Evolutionary conservation across 2,888 invertebrate genomes (phyloP).

Genomic region (Gisinianus flammeolus): DNA sequence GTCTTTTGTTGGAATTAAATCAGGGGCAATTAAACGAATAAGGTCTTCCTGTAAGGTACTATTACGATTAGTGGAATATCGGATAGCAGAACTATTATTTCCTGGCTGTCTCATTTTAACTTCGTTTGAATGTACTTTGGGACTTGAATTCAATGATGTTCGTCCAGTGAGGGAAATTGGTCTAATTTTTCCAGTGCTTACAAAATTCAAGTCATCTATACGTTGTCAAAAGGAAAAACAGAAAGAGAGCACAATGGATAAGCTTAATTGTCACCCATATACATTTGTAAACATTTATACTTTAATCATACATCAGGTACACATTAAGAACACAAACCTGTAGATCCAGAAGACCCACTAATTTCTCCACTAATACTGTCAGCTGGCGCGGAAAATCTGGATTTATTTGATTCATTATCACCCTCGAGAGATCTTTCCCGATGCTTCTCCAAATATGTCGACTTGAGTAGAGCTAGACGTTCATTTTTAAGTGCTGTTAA

Average conservation of each 20-base stretch:
- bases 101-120: conserved; percentile 67
- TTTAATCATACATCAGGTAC: no score
- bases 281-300: background rate
- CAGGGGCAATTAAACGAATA: conserved; percentile 84
- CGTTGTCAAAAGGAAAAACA: conserved; percentile 14
- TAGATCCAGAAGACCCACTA: conserved; percentile 1
- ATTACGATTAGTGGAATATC: conserved; percentile 62
- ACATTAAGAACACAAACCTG: background rate
- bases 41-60: conserved; percentile 82
- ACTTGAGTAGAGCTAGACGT: conserved; percentile 58
- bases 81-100: conserved; percentile 60
- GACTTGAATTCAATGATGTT: conserved; percentile 25
- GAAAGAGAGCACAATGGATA: background rate
- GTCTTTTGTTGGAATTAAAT: conserved; percentile 63
- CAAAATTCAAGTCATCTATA: conserved; percentile 28
- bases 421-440: conserved; percentile 38
- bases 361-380: conserved; percentile 44
- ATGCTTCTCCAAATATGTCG: conserved; percentile 57
- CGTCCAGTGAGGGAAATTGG: conserved; percentile 13
- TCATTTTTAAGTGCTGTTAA: conserved; percentile 57
- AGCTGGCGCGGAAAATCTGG: conserved; percentile 37
- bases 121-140: conserved; percentile 60
- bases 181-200: conserved; percentile 28
- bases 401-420: conserved; percentile 33
- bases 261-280: background rate